These are phyloP conservation scores for Coregonus sp. DNA, from an alignment of 2,797 vertebrate species.

Conservation along the genomic window DNA sequence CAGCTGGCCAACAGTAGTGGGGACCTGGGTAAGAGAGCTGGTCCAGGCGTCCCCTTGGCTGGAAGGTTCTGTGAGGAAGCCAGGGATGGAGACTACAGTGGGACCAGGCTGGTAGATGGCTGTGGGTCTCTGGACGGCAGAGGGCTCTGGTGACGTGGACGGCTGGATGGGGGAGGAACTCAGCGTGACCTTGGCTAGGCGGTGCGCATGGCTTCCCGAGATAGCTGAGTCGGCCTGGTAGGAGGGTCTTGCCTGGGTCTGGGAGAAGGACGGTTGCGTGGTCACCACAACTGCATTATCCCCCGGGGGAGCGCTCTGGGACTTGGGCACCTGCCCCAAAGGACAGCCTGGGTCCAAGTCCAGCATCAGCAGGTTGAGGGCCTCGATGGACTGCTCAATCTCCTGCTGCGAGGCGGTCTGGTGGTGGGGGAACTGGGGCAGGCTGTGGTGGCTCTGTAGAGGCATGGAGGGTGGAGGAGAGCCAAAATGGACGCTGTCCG, in stretches of 20 bases:
- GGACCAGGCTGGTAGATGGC: slow-evolving; percentile 33
- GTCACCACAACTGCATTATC: slow-evolving; percentile 77
- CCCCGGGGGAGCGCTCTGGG: slow-evolving; percentile 80
- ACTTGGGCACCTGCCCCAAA: slow-evolving; percentile 77
- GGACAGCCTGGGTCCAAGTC: slow-evolving; percentile 79
- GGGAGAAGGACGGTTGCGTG: slow-evolving; percentile 80
- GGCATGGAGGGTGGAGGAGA: slow-evolving; percentile 42
- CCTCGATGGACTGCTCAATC: slow-evolving; percentile 95
- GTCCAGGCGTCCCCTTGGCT: neutral
- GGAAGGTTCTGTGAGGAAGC: slow-evolving; percentile 14
- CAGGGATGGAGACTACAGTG: slow-evolving; percentile 1
- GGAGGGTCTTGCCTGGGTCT: slow-evolving; percentile 68
- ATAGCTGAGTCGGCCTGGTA: slow-evolving; percentile 59
- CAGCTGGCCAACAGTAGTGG: slow-evolving; percentile 43
- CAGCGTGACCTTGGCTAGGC: neutral
- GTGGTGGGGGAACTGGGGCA: slow-evolving; percentile 87
- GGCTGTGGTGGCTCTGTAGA: slow-evolving; percentile 79
- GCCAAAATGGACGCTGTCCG: slow-evolving; percentile 76
- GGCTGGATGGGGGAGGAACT: slow-evolving; percentile 40
- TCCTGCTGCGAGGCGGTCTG: slow-evolving; percentile 87
- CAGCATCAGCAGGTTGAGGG: slow-evolving; percentile 93
- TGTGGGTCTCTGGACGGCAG: slow-evolving; percentile 58
- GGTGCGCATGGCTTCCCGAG: slow-evolving; percentile 31
- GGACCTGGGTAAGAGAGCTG: slow-evolving; percentile 24
- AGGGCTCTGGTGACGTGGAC: slow-evolving; percentile 48